Base-by-base conservation (phyloP, 2,113 vertebrate species). In the Pelusios castaneus region DNA sequence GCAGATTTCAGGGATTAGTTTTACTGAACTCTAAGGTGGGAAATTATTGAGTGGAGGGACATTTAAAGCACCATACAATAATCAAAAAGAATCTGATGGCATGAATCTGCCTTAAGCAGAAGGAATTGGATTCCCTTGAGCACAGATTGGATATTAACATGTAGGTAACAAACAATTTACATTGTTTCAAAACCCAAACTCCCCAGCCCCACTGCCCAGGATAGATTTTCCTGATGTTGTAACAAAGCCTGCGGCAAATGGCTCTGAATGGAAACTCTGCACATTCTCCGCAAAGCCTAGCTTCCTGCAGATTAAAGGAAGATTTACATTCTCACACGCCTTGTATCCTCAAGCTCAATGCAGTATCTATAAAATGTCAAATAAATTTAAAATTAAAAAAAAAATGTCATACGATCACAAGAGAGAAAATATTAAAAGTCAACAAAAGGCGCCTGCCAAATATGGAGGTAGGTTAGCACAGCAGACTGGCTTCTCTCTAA, bases 231-330 rank as follows among this genome's bases (percentile, higher is more conserved):
- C 78, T 73, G 51, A 2, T 92, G 88, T 83, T 90, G 91, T 54
- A 89, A 47, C 25, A 92, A 85, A 89, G 92, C 95, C n/a, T 88
- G 80, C 77, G 91, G 77, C 77, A 87, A 80, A 80, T 41, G 45
- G 52, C 73, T 92, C 16, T 67, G 67, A 51, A 47, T 95, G 84
- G 75, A 78, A 86, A 83, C 76, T 67, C 76, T 10, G 38, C 38
- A 56, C 11, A 3, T 95, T 89, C 38, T 27, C 51, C 43, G 19
- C 17, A 52, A 24, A 3, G n/a, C 34, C 34, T 52, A 27, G 29
- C 10, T 55, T 82, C 60, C 11, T 88, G 89, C 58, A 55, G 29
- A 45, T 52, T 52, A 52, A 52, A 52, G 51, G 5, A 52, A 52
- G 51, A 52, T 91, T 84, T 84, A 51, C 41, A 6, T 75, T 38